Evolutionary conservation across 1,140 invertebrate species (phyloP), one percentile per base, ranked within the genome.

Genomic region (Eulimnadia texana): DNA sequence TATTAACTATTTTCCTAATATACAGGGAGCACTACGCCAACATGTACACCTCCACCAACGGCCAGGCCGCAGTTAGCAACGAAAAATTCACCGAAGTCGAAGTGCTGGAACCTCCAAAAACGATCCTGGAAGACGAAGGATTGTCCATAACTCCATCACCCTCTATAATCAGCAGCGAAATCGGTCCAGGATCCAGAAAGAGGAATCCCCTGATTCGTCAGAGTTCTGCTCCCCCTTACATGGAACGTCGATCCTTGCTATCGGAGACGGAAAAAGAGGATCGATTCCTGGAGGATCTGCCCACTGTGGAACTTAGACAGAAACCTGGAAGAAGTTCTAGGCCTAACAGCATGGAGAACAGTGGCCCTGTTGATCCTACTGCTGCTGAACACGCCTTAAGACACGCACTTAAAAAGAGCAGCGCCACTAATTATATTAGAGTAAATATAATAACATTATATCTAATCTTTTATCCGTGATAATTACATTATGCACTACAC

Each of bases 1-100:
- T n/a, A n/a, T n/a, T n/a, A n/a, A n/a, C n/a, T n/a, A 20, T 52
- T 27, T 28, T 33, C 51, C 50, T 63, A 16, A 50, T 60, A 50
- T 49, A 19, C 59, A 76, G 73, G 23, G 72, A 76, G 58, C 74
- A 76, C 60, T 75, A 68, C 58, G 72, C 72, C 24, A 72, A 76
- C 56, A 65, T 76, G 23, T 76, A 75, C 60, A 72, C 55, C 13
- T 23, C 27, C 6, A 27, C 11, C 9, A 27, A 27, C 19, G 60
- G 58, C 6, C 52, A 51, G 19, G 52, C 51, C 24, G 50, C 60
- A 3, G 28, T 61, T 33, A 29, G 28, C 9, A 61, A 51, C 33
- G 13, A 25, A 72, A 2, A 73, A 74, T 13, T 69, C 68, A 27
- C 67, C 68, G 23, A 66, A 69, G 22, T 66, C 71, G n/a, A 69